phyloP scores from a whole-genome alignment of 2,888 invertebrate genomes.

The Aricia artaxerxes region DNA sequence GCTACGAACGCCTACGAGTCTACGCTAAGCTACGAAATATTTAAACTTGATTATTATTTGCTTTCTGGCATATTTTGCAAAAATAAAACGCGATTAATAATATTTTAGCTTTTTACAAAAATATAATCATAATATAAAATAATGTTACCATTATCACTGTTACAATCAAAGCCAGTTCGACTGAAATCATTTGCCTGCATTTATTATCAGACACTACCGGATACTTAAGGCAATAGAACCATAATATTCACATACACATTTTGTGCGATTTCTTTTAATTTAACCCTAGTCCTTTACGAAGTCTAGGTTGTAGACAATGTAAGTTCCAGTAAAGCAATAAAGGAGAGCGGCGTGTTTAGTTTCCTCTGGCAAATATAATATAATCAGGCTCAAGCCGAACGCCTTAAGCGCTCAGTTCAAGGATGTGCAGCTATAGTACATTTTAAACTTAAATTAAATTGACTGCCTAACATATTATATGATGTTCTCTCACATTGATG shows the following conservation, averaged over 20 bases:
- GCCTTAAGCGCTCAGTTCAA: constrained; percentile 4
- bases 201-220: too few relatives aligned
- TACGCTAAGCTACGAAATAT: too few relatives aligned
- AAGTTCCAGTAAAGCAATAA: constrained; percentile 2
- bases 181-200: too few relatives aligned
- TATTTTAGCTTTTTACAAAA: too few relatives aligned
- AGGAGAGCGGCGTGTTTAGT: not conserved
- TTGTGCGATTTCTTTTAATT: not conserved
- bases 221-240: too few relatives aligned
- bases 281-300: not conserved
- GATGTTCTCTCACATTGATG: not conserved
- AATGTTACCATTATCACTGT: too few relatives aligned
- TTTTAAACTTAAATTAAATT: constrained; percentile 15
- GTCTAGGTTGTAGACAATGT: not conserved
- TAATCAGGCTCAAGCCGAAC: not conserved
- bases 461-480: not conserved
- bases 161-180: too few relatives aligned
- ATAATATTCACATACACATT: not conserved
- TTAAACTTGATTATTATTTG: too few relatives aligned
- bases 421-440: not conserved
- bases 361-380: constrained; percentile 10
- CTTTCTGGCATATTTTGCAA: too few relatives aligned
- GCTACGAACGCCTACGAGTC: constrained; percentile 8
- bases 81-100: too few relatives aligned
- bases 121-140: not conserved